These are phyloP conservation scores for Paralichthys olivaceus DNA, from an alignment of 2,113 vertebrate genomes.

Conservation along the genomic window DNA sequence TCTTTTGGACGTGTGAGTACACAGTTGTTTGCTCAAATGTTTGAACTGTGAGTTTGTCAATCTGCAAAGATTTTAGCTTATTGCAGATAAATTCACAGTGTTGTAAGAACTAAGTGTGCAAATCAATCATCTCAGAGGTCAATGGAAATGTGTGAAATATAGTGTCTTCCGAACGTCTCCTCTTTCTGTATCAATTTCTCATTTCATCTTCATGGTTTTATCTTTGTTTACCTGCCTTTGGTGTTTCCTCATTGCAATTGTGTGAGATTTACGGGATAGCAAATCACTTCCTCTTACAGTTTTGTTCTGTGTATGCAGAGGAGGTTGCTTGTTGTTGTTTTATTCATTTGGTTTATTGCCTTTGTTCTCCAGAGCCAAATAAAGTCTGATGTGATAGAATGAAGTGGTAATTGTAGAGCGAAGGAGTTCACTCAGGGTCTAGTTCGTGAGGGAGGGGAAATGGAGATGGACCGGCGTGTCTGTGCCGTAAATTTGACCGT, in stretches of 20 bases:
- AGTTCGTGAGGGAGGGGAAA: too few relatives aligned
- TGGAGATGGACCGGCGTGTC: too few relatives aligned
- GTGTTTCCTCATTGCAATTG: neutral
- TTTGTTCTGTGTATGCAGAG: neutral
- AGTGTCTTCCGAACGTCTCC: neutral
- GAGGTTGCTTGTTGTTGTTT: neutral
- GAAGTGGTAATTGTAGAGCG: too few relatives aligned
- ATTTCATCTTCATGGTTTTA: neutral
- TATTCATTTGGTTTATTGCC: neutral
- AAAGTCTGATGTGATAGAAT: neutral
- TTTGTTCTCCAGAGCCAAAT: neutral
- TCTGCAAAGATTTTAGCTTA: neutral
- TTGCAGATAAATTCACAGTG: too few relatives aligned
- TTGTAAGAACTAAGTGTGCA: too few relatives aligned
- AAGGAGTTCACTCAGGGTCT: too few relatives aligned
- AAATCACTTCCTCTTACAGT: neutral
- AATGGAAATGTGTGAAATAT: too few relatives aligned
- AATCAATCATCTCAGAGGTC: too few relatives aligned
- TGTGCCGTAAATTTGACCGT: too few relatives aligned
- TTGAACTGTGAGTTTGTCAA: neutral
- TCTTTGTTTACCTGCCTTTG: neutral
- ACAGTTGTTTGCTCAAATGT: neutral
- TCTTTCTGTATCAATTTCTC: neutral
- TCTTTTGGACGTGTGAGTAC: constrained; percentile 31
- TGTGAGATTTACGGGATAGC: neutral